These are phyloP conservation scores for Idaea biselata DNA, from an alignment of 2,888 invertebrate species.

Conservation along the genomic window DNA sequence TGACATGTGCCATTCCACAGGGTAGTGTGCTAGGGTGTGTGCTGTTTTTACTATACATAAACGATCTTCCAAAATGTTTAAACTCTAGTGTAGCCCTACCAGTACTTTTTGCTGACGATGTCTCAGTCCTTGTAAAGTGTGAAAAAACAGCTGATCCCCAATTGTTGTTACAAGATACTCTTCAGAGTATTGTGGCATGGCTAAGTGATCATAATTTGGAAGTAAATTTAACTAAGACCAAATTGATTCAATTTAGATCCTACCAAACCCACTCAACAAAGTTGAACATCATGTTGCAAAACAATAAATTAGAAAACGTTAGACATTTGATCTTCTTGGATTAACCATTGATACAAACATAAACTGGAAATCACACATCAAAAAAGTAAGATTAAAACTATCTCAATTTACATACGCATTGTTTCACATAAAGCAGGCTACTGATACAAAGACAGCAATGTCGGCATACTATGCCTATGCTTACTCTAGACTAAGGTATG, in stretches of 20 bases:
- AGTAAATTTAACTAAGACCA: not conserved
- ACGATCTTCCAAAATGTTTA: too few species aligned
- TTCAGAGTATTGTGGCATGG: not conserved
- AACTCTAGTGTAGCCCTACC: too few species aligned
- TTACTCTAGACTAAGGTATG: conserved; percentile 4
- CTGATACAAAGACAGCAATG: conserved; percentile 8
- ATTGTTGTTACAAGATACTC: not conserved
- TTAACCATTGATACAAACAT: not conserved
- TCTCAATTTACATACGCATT: conserved; percentile 9
- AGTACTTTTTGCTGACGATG: too few species aligned
- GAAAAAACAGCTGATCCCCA: too few species aligned
- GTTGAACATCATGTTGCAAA: not conserved
- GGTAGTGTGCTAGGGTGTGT: too few species aligned
- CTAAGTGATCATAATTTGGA: not conserved
- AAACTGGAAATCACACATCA: not conserved
- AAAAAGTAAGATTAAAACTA: conserved; percentile 11
- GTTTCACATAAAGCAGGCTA: conserved; percentile 7
- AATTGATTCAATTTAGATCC: not conserved
- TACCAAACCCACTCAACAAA: not conserved
- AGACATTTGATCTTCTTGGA: not conserved
- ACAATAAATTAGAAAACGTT: not conserved
- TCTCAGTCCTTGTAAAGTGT: too few species aligned
- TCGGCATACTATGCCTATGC: conserved; percentile 6
- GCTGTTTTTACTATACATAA: too few species aligned
- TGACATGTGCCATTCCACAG: too few species aligned